phyloP scores from a whole-genome alignment of 2,888 invertebrate species.

The Thecocarcelia acutangulata region DNA sequence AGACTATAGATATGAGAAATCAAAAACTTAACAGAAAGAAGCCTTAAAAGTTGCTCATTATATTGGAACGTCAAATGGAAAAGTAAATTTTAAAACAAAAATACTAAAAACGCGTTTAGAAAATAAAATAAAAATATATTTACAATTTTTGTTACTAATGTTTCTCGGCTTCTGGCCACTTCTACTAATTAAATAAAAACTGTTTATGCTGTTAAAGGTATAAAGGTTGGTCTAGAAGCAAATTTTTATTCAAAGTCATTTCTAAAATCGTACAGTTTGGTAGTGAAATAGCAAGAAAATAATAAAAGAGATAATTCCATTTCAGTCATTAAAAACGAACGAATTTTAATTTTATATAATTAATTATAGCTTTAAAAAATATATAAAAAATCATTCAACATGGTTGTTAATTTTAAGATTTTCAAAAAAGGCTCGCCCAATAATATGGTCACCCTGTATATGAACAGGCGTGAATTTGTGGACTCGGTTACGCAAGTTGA shows the following conservation, averaged over 20 bases:
- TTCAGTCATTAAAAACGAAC: constrained; percentile 36
- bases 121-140: not conserved
- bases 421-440: constrained; percentile 95
- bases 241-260: constrained; percentile 61
- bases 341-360: constrained; percentile 44
- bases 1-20: not conserved
- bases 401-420: constrained; percentile 95
- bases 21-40: constrained; percentile 20
- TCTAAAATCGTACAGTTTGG: constrained; percentile 44
- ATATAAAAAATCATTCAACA: constrained; percentile 78
- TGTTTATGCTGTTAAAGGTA: constrained; percentile 44
- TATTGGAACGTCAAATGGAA: not conserved
- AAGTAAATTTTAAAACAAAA: no score
- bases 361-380: constrained; percentile 19
- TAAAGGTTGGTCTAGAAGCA: constrained; percentile 52
- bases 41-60: constrained; percentile 35
- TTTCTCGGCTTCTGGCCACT: not conserved
- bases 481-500: constrained; percentile 93
- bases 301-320: not conserved
- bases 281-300: constrained; percentile 7
- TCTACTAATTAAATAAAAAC: constrained; percentile 65
- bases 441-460: constrained; percentile 91
- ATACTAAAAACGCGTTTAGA: not conserved
- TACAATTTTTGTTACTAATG: no score
- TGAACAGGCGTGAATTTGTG: constrained; percentile 93